Evolutionary conservation across 2,113 vertebrate species (phyloP), one percentile per base, ranked within the genome.

Genomic region (Sclerurus mexicanus): DNA sequence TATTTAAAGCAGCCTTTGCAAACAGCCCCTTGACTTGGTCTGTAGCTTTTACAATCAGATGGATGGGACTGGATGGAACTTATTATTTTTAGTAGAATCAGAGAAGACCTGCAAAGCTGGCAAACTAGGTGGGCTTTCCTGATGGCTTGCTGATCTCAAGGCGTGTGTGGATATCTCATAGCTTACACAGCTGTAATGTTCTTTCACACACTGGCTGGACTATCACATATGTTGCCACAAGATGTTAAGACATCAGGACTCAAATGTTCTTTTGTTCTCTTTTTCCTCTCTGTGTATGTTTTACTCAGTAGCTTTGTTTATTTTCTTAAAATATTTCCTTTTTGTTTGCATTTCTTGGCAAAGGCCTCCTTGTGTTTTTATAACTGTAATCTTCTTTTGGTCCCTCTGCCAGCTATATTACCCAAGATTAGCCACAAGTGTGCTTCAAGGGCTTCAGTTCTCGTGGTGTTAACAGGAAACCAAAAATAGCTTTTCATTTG

Each of bases 251-350:
- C 95, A 97, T 97, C 96, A 97, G 95, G 89, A 95, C 93, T 98
- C 95, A 98, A 97, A 95, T 89, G 96, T 96, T 97, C 97, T 98
- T 98, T 98, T 98, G 97, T 98, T 98, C 97, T 39, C 11, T 86
- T 97, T 89, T 97, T 92, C 87, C 68, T 96, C 93, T 83, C 91
- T 96, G 92, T 97, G 96, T 97, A 95, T 96, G 97, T 96, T 97
- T 96, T 95, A 98, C 95, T 98, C 97, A 83, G 98, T 98, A 98
- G 98, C 96, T 97, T 97, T 97, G 96, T 98, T 98, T 98, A 96
- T 98, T 98, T 98, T 98, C 95, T 97, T 96, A 96, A 96, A 98
- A 96, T 96, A 97, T 96, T 98, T 98, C 94, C 95, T 97, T 98
- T 97, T 96, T 97, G 95, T 96, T 98, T 98, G 97, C 96, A 86